phyloP scores from a whole-genome alignment of 2,113 vertebrate species.

The Oncorhynchus tshawytscha region DNA sequence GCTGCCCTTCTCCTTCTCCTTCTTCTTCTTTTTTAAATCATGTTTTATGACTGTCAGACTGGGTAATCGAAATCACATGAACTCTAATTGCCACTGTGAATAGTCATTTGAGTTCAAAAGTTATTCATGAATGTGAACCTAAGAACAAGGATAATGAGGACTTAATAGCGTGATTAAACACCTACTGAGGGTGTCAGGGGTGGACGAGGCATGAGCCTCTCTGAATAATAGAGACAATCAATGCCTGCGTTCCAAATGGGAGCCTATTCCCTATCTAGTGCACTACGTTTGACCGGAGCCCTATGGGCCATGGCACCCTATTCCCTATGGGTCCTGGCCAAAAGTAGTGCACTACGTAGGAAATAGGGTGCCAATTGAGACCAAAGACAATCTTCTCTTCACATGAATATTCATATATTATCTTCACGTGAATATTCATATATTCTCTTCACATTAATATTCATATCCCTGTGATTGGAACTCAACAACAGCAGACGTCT shows the following conservation, averaged over 20 bases:
- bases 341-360: too few species aligned
- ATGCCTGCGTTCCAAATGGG: not conserved
- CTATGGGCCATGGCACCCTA: too few species aligned
- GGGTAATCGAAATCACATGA: not conserved
- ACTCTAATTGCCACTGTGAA: constrained; percentile 39
- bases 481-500: too few species aligned
- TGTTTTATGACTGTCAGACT: not conserved
- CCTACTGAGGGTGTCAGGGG: constrained; percentile 37
- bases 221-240: too few species aligned
- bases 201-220: not conserved
- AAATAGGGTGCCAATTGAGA: too few species aligned
- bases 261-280: not conserved
- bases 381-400: too few species aligned
- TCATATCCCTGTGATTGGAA: too few species aligned
- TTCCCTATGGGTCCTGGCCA: too few species aligned
- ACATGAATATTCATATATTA: too few species aligned
- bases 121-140: constrained; percentile 55
- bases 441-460: too few species aligned
- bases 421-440: too few species aligned
- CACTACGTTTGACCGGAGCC: too few species aligned
- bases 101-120: constrained; percentile 49
- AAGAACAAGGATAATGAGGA: constrained; percentile 55
- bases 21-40: not conserved
- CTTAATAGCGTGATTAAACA: not conserved
- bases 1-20: not conserved